Evolutionary conservation across 2,797 vertebrate genomes (phyloP).

Genomic region (Urophycis tenuis): DNA sequence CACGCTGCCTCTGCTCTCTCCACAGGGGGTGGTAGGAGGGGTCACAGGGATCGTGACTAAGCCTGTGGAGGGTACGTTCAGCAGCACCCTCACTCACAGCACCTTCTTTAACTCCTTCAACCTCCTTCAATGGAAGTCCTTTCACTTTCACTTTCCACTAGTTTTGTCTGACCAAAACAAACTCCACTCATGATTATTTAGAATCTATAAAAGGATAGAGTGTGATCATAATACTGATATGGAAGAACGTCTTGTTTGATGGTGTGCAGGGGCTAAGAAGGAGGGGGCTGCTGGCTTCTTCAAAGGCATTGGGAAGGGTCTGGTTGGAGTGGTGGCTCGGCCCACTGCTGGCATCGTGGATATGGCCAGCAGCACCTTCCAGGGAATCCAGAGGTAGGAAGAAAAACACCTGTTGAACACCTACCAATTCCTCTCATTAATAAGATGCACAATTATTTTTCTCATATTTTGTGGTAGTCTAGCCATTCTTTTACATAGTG

Average conservation of each 20-base stretch:
- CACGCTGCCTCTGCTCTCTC: slow-evolving; percentile 38
- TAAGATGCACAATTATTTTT: neutral
- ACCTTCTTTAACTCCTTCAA: neutral
- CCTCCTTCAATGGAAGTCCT: neutral
- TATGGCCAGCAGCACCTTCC: slow-evolving; percentile 97
- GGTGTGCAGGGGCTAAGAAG: slow-evolving; percentile 84
- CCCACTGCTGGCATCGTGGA: slow-evolving; percentile 93
- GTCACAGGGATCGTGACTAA: slow-evolving; percentile 96
- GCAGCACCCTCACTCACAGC: neutral
- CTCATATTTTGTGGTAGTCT: neutral
- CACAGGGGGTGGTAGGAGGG: slow-evolving; percentile 88
- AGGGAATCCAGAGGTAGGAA: slow-evolving; percentile 92
- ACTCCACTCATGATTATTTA: no score
- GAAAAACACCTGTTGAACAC: neutral
- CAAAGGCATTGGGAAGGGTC: slow-evolving; percentile 93
- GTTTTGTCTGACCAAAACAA: no score
- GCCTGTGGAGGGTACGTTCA: slow-evolving; percentile 85
- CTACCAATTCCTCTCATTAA: neutral
- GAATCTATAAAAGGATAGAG: neutral
- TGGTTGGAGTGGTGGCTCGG: slow-evolving; percentile 90
- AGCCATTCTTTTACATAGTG: neutral
- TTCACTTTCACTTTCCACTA: neutral
- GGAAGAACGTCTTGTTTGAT: neutral
- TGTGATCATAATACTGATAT: neutral
- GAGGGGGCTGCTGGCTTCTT: slow-evolving; percentile 96